These are phyloP conservation scores for Euproctis similis DNA, from an alignment of 2,888 invertebrate species.

Conservation along the genomic window DNA sequence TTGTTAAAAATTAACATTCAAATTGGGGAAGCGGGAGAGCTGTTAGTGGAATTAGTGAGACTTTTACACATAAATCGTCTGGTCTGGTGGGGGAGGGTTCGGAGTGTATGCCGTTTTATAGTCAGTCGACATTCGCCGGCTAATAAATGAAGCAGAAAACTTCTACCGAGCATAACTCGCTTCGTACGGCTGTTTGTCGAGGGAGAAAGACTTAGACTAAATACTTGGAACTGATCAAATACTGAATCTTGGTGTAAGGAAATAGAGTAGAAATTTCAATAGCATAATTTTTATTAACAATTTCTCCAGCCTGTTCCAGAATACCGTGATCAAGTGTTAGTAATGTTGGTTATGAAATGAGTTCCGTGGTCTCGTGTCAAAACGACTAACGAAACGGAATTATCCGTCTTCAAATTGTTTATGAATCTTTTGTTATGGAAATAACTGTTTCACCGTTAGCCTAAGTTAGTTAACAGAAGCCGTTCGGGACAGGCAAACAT, in stretches of 20 bases:
- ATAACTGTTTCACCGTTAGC: too few species aligned
- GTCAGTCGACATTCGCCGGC: slow-evolving; percentile 64
- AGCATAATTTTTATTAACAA: slow-evolving; percentile 41
- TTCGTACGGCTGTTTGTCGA: slow-evolving; percentile 55
- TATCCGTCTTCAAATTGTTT: too few species aligned
- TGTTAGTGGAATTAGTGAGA: slow-evolving; percentile 71
- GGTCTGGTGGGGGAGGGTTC: slow-evolving; percentile 60
- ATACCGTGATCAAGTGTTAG: slow-evolving; percentile 34
- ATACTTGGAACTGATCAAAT: slow-evolving; percentile 38
- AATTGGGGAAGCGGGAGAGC: slow-evolving; percentile 64
- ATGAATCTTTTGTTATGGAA: too few species aligned
- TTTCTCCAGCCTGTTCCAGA: slow-evolving; percentile 33
- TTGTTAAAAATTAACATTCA: slow-evolving; percentile 74
- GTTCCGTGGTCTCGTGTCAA: slow-evolving; percentile 62
- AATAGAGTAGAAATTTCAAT: slow-evolving; percentile 52
- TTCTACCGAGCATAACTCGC: slow-evolving; percentile 63
- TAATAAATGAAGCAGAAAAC: slow-evolving; percentile 74
- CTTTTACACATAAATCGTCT: slow-evolving; percentile 69
- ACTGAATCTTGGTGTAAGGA: slow-evolving; percentile 34
- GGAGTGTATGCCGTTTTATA: slow-evolving; percentile 59
- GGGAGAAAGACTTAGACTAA: slow-evolving; percentile 47
- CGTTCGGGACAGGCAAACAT: too few species aligned
- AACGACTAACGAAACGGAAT: slow-evolving; percentile 64
- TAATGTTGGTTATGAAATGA: slow-evolving; percentile 72
- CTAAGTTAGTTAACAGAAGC: too few species aligned